Base-by-base conservation (phyloP, 1,140 invertebrate genomes). In the Drosophila chauvacae region DNA sequence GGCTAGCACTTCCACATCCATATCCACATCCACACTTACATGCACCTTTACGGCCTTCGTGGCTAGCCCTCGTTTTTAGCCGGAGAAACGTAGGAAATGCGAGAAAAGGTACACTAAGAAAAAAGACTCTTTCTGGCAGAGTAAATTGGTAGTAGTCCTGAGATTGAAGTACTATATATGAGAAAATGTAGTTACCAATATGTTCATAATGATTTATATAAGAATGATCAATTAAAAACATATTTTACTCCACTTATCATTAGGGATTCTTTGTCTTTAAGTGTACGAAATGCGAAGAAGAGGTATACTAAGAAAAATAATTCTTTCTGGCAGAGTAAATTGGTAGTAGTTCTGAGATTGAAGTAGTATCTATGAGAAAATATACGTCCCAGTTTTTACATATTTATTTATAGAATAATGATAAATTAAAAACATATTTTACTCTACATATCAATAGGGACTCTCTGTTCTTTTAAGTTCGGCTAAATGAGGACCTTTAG, bases 51-150 rank as follows among this genome's bases (percentile, higher is more conserved):
- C 41, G 66, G 39, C 59, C 66, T 79, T 81, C 77, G 85, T 78
- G 77, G 58, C 69, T 83, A 84, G 81, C 78, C 75, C 74, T 86
- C 64, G 70, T 60, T 63, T 26, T 11, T 13, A 48, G 70, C 13
- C 16, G 14, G 69, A 33, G 35, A 51, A 59, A 42, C 28, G 20
- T 44, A 26, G n/a, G 7, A 30, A 30, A 30, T 30, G 28, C 28
- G 28, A 30, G 23, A 3, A 23, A 37, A 16, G 2, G 4, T n/a
- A 16, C 48, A 55, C 61, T 35, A 4, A 33, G n/a, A 18, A 26
- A 50, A 44, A 4, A 3, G 0, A 42, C 5, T 13, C 2, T 1
- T 53, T 35, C 13, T 35, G 13, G 30, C 4, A 14, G 5, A 28
- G 26, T 28, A 28, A 28, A 28, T 28, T 28, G 26, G 26, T 28